Evolutionary conservation across 2,113 vertebrate genomes (phyloP), one percentile per base, ranked within the genome.

Genomic region (Syngnathus scovelli): DNA sequence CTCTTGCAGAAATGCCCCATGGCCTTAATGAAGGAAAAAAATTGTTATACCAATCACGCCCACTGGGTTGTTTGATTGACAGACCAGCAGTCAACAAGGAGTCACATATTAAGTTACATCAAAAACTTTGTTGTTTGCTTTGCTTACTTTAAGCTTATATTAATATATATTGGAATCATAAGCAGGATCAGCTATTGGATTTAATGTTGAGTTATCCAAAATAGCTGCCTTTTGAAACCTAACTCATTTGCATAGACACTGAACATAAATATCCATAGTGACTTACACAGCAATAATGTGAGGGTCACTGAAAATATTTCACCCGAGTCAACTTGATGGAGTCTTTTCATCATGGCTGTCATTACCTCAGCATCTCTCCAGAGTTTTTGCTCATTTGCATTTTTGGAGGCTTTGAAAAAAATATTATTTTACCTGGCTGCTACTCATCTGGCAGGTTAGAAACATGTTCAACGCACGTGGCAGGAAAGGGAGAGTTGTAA

Each of bases 391-490:
- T 87, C 55, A 64, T 72, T 71, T 70, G 68, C 71, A 80, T 83
- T 88, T 75, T 75, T 78, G 78, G 71, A 72, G 70, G 73, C 79
- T 60, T 71, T 39, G 13, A 59, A 62, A 77, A 70, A 3, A 13
- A 43, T 11, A 12, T 11, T 41, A 41, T 85, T 83, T 82, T 85
- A 79, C 76, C 83, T 81, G 82, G 54, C 69, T 78, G 72, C 67
- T 83, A 74, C 86, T 85, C 86, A 83, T 82, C 84, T 74, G 44
- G 52, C 60, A 70, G 83, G 79, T 83, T 75, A 84, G 83, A 90
- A 84, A 76, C 75, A 78, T 85, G 85, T 86, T 87, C 60, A 64
- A 66, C 64, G 78, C 74, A 78, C 55, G 69, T 79, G 76, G 59
- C 41, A 51, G 77, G 70, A 54, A 68, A 76, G 76, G 68, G 38